phyloP scores from a whole-genome alignment of 2,888 invertebrate species.

The Epinotia bilunana region DNA sequence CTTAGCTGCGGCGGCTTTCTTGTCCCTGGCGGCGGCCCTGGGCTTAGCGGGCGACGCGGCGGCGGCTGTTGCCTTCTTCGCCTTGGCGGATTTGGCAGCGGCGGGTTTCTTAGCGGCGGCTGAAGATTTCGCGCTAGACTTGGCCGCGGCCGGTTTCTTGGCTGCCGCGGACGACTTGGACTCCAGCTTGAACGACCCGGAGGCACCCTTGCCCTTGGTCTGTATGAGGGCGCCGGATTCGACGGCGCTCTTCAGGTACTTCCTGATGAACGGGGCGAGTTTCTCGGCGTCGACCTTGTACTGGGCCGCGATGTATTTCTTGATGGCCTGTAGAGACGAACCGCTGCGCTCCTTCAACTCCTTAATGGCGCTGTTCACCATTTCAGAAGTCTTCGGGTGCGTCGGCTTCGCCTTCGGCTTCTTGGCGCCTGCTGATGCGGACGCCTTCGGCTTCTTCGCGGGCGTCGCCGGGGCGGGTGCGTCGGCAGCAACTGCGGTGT shows the following conservation, averaged over 20 bases:
- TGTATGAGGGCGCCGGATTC: constrained; percentile 78
- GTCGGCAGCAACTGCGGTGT: constrained; percentile 37
- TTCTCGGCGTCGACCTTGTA: constrained; percentile 85
- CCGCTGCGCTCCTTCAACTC: constrained; percentile 84
- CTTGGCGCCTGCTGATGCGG: constrained; percentile 52
- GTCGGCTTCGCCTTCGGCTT: constrained; percentile 65
- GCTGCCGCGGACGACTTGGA: constrained; percentile 52
- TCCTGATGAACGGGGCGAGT: constrained; percentile 84
- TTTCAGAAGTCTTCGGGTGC: constrained; percentile 56
- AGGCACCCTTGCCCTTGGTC: too few species aligned
- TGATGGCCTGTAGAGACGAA: constrained; percentile 84
- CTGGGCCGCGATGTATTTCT: too few species aligned
- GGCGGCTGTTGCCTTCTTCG: too few species aligned
- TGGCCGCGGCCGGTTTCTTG: constrained; percentile 47
- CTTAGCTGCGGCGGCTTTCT: too few species aligned
- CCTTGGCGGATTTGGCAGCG: too few species aligned
- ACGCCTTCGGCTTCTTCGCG: constrained; percentile 58
- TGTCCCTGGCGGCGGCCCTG: too few species aligned
- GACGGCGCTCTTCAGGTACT: constrained; percentile 84
- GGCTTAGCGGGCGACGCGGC: too few species aligned
- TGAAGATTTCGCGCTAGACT: too few species aligned
- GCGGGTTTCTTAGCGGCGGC: too few species aligned
- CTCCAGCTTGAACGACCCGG: too few species aligned
- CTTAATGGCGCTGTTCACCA: constrained; percentile 75
- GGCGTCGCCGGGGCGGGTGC: constrained; percentile 58